Conservation (phyloP, 1,140 invertebrate genomes). For the Papilio polyxenes region DNA sequence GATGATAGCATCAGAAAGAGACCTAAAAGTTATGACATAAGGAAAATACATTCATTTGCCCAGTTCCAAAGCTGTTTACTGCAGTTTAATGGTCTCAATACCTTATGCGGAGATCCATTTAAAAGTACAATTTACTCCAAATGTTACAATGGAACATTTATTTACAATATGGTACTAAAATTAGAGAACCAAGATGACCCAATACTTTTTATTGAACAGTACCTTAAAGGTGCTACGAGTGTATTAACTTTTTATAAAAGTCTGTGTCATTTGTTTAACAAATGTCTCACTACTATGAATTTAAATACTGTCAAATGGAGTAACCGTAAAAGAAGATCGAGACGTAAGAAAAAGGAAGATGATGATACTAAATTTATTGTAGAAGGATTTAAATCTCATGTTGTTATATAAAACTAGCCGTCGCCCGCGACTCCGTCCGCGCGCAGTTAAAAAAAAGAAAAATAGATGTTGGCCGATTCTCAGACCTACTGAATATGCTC, state of each 20-base stretch:
- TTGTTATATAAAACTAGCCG: constrained; percentile 57
- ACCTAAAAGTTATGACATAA: constrained; percentile 82
- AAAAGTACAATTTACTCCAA: constrained; percentile 79
- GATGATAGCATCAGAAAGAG: constrained; percentile 82
- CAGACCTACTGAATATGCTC: no score
- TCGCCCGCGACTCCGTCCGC: no score
- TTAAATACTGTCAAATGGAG: constrained; percentile 51
- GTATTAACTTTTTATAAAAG: constrained; percentile 77
- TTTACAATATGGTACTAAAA: constrained; percentile 86
- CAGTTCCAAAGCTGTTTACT: constrained; percentile 87
- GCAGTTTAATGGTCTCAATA: constrained; percentile 84
- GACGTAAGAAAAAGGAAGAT: constrained; percentile 52
- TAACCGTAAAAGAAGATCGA: constrained; percentile 52
- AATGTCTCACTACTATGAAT: constrained; percentile 53
- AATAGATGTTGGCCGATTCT: no score
- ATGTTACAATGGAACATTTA: constrained; percentile 86
- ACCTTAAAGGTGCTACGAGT: constrained; percentile 77
- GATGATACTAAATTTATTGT: constrained; percentile 61
- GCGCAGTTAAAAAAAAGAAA: no score
- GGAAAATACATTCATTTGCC: constrained; percentile 85
- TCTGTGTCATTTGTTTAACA: constrained; percentile 59
- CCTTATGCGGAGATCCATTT: constrained; percentile 82
- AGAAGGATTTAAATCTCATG: constrained; percentile 70
- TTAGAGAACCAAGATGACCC: constrained; percentile 81
- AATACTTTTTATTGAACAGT: constrained; percentile 77